Base-by-base conservation (phyloP, 2,113 vertebrate species). In the Oceanodroma tethys region DNA sequence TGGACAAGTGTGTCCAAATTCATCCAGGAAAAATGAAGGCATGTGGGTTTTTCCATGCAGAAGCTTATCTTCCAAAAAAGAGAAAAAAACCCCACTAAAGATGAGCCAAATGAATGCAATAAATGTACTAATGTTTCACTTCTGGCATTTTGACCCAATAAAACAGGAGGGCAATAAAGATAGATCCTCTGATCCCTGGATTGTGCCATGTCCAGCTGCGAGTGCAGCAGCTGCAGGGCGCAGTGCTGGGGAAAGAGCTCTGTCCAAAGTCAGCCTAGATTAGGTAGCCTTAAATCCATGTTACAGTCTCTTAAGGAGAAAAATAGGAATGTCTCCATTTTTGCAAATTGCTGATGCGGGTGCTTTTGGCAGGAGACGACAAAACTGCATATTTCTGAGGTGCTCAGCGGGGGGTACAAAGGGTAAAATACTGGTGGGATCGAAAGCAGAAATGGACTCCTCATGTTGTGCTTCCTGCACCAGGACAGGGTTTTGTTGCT, bases 101-200 rank as follows among this genome's bases (percentile, higher is more conserved):
- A 93, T 70, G 79, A 94, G 94, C 91, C 93, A 91, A 23, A 82
- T 85, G 91, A 94, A 93, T 82, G 94, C 81, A 93, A 25, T 94
- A 94, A 93, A 95, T 70, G 62, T 95, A 43, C 89, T 96, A 90
- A 72, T 42, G 89, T 97, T 97, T 97, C 95, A 55, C 78, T 68
- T 93, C 58, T 96, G 93, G 89, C 62, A 90, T 80, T 95, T 73
- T 62, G 67, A 86, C 74, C 78, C 55, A n/a, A 23, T 84, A 71
- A 93, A 94, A 82, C 50, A 80, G 45, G 56, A 85, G 74, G 62
- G 58, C 81, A 89, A 38, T 93, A 89, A 94, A 94, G 86, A 95
- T 58, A 96, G 86, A 75, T 87, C 70, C 66, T 93, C 60, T 94
- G 94, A 95, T 95, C 93, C 73, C 84, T 82, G 93, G 45, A 7